A percentile compares a stretch with the other conserved stretches of the same genome.
Conservation (phyloP, 1,140 invertebrate genomes). For the Drosophila burlai region DNA sequence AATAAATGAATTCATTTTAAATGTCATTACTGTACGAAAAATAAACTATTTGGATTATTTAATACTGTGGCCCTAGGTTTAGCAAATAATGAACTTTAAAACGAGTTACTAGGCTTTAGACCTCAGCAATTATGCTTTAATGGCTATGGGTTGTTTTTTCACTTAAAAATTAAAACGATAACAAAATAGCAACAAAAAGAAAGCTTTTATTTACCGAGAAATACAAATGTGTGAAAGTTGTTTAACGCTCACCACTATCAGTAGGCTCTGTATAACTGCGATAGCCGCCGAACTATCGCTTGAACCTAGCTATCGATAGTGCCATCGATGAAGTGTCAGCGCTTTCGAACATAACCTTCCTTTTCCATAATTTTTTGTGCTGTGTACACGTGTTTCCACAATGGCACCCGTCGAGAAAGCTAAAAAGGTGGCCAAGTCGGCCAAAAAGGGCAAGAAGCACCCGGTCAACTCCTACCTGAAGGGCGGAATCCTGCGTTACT, state of each 20-base stretch:
- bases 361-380: conserved; percentile 84
- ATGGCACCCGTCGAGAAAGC: conserved; percentile 85
- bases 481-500: conserved; percentile 83
- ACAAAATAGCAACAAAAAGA: no score
- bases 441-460: conserved; percentile 82
- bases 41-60: no score
- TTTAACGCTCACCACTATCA: neutral
- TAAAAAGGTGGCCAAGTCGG: conserved; percentile 82
- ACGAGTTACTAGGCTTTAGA: no score
- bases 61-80: no score
- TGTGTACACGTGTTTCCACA: conserved; percentile 85
- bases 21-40: no score
- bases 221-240: neutral
- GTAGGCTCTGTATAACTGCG: neutral
- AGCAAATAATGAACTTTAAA: no score
- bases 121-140: no score
- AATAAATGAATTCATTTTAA: no score
- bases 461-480: conserved; percentile 80
- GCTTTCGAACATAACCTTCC: conserved; percentile 79
- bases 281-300: neutral
- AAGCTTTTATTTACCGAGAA: no score
- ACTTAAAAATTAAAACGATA: no score
- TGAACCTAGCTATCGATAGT: conserved; percentile 4
- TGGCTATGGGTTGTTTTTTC: no score
- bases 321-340: conserved; percentile 41